Percentiles rank a stretch among this genome's conserved stretches.
These are phyloP conservation scores for Drosophila sp. DNA, from an alignment of 1,140 invertebrate genomes.

Conservation along the genomic window DNA sequence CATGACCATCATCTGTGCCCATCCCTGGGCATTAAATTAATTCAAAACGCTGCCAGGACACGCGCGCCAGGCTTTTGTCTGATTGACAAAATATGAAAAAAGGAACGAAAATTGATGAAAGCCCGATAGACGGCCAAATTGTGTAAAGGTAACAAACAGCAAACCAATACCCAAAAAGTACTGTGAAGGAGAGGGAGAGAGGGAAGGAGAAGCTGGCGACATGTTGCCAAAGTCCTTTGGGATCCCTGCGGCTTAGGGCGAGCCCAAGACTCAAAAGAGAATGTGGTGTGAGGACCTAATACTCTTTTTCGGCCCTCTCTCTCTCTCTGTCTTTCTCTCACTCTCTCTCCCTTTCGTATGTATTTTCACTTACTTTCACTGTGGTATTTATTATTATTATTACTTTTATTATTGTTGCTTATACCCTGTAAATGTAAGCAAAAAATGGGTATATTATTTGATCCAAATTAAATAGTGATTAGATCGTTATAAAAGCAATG, in stretches of 20 bases:
- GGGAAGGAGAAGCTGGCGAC: constrained; percentile 24
- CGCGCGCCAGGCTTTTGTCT: constrained; percentile 66
- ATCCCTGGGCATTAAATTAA: constrained; percentile 77
- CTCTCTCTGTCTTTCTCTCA: too few species aligned
- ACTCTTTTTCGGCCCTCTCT: constrained; percentile 7
- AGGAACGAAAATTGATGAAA: constrained; percentile 71
- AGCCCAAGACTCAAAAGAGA: neutral
- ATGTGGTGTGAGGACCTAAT: neutral
- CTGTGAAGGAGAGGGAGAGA: neutral
- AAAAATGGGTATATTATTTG: neutral
- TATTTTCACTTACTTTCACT: constrained; percentile 74
- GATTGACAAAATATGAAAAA: constrained; percentile 70
- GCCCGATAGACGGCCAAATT: constrained; percentile 52
- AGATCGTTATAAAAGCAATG: too few species aligned
- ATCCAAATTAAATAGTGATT: too few species aligned
- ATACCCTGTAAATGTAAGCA: constrained; percentile 11
- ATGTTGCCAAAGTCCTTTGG: constrained; percentile 71
- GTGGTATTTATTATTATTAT: constrained; percentile 44
- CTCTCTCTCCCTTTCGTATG: too few species aligned
- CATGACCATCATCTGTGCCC: constrained; percentile 68
- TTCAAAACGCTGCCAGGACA: constrained; percentile 77
- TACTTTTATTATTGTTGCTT: constrained; percentile 37
- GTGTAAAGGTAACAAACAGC: constrained; percentile 59
- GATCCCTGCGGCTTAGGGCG: constrained; percentile 58
- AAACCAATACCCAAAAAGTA: constrained; percentile 10